Evolutionary conservation across 2,888 invertebrate genomes (phyloP).

Genomic region (Drosophila robusta): DNA sequence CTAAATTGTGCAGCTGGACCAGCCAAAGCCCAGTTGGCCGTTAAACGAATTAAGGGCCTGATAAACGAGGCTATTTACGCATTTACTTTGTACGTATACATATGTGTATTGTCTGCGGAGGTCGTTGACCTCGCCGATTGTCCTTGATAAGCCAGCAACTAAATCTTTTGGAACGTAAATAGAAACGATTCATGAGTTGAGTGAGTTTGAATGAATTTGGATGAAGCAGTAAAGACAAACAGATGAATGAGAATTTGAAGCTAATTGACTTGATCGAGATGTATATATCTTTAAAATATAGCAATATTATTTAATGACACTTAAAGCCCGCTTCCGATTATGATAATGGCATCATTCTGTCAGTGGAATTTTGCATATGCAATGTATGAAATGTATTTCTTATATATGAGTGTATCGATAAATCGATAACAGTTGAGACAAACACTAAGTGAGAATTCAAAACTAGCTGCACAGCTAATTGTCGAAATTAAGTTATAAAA

Average conservation of each 20-base stretch:
- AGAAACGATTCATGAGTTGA: neutral
- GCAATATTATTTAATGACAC: too few species aligned
- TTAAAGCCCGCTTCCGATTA: neutral
- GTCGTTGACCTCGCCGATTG: neutral
- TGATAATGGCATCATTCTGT: neutral
- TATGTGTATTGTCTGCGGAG: neutral
- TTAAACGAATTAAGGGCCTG: neutral
- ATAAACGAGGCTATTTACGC: too few species aligned
- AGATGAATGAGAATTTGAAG: too few species aligned
- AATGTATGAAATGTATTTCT: neutral
- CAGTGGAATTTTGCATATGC: neutral
- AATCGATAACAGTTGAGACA: conserved; percentile 1
- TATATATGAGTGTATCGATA: neutral
- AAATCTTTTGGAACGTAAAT: neutral
- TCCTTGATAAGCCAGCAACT: neutral
- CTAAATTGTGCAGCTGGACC: conserved; percentile 15
- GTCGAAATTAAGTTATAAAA: too few species aligned
- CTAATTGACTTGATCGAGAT: too few species aligned
- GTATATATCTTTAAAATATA: too few species aligned
- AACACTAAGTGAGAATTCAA: too few species aligned
- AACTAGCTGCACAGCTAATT: too few species aligned
- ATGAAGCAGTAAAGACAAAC: too few species aligned
- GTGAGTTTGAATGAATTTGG: neutral
- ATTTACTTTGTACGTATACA: neutral
- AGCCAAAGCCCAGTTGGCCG: conserved; percentile 5